phyloP scores from a whole-genome alignment of 2,888 invertebrate species.

The Heliothis peltigera region DNA sequence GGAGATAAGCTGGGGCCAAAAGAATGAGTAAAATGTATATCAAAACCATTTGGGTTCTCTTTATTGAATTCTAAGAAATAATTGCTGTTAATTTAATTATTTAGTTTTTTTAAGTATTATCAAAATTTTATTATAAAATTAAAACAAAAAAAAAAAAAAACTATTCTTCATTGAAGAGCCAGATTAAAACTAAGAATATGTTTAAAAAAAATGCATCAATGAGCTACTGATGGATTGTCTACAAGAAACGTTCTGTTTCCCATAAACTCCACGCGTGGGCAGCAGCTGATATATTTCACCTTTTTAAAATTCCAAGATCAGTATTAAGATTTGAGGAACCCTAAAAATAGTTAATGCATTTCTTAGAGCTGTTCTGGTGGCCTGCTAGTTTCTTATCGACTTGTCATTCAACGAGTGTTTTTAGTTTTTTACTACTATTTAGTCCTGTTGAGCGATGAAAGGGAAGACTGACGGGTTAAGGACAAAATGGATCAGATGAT shows the following conservation, averaged over 20 bases:
- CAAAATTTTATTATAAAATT: no score
- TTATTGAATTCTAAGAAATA: neutral
- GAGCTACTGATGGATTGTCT: constrained; percentile 25
- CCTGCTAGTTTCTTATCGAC: constrained; percentile 75
- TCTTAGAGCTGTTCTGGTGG: constrained; percentile 81
- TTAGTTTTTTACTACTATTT: constrained; percentile 68
- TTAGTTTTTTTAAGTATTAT: no score
- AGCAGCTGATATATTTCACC: constrained; percentile 49
- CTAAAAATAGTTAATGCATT: constrained; percentile 83
- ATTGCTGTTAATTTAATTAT: no score
- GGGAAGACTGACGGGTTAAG: constrained; percentile 55
- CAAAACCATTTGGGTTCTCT: constrained; percentile 41
- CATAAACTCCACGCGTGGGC: constrained; percentile 42
- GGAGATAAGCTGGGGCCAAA: constrained; percentile 42
- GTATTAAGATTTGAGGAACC: constrained; percentile 60
- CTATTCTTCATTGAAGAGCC: no score
- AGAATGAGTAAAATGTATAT: constrained; percentile 23
- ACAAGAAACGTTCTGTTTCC: constrained; percentile 21
- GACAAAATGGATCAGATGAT: constrained; percentile 51
- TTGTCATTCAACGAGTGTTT: constrained; percentile 81
- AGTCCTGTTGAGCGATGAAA: constrained; percentile 61
- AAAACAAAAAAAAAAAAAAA: neutral
- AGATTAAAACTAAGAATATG: no score
- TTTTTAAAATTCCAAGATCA: constrained; percentile 62
- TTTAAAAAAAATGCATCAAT: constrained; percentile 6